Evolutionary conservation across 2,113 vertebrate species (phyloP), one percentile per base, ranked within the genome.

Genomic region (Sorex fumeus): DNA sequence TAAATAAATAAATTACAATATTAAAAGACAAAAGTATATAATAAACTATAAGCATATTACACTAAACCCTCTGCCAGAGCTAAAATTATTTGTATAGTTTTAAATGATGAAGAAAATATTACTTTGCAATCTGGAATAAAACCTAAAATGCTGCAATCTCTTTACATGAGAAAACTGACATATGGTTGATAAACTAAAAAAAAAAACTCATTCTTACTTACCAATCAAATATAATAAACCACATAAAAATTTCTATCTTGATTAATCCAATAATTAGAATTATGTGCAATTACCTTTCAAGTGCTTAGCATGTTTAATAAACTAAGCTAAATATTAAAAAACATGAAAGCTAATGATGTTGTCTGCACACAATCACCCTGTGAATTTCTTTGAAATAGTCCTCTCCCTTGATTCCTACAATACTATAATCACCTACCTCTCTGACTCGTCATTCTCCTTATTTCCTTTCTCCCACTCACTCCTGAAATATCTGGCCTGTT

Each of bases 211-310:
- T 53, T 60, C 57, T 60, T 60, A 11, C 57, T 60, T 60, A 11
- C 25, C 8, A 66, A 66, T 28, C 12, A 66, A 66, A 66, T 66
- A 66, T 25, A 28, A 30, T 66, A 66, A 66, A 66, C 28, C 64
- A 28, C 23, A 8, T 25, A 64, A 64, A 64, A 64, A 19, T 84
- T 72, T 77, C 47, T 18, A 53, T 45, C 30, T 76, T 78, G 70
- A 84, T 53, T 84, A 89, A 91, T 75, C 11, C 23, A 85, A 83
- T 82, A 95, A 89, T 67, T 72, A 83, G 64, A 64, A 64, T 27
- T 23, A 3, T 64, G 5, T 64, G 23, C 27, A 28, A 64, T 53
- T 53, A 53, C 40, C 18, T 53, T 11, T 53, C 18, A 53, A 53
- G 18, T 53, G 15, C 18, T 53, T 53, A 53, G 40, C 40, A 13